Evolutionary conservation across 1,140 invertebrate genomes (phyloP), one percentile per base, ranked within the genome.

Genomic region (Trigoniulus corallinus): DNA sequence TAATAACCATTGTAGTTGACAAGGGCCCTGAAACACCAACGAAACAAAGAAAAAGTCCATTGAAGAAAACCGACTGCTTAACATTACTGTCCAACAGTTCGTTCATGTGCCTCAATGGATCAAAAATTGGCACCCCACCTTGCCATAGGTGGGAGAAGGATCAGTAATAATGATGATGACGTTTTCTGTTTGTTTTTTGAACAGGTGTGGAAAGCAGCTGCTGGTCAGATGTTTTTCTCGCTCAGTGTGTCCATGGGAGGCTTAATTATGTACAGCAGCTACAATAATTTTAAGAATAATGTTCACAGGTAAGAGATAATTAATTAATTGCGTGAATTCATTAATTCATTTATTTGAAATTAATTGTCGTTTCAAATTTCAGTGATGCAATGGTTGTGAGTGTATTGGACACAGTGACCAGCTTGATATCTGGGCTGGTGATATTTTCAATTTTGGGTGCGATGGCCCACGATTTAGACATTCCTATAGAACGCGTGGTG

Each of bases 141-240:
- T n/a, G n/a, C n/a, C n/a, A n/a, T n/a, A n/a, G n/a, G n/a, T n/a
- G n/a, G n/a, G n/a, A n/a, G n/a, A n/a, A n/a, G n/a, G n/a, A n/a
- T n/a, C n/a, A n/a, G n/a, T n/a, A n/a, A n/a, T n/a, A n/a, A n/a
- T n/a, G n/a, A n/a, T n/a, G n/a, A n/a, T n/a, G n/a, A n/a, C n/a
- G n/a, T n/a, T n/a, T n/a, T n/a, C n/a, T n/a, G n/a, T n/a, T n/a
- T n/a, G n/a, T n/a, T n/a, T n/a, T n/a, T n/a, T n/a, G n/a, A n/a
- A n/a, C n/a, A 67, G 59, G 67, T 69, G 2, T 72, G 71, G 71
- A 53, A 60, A 29, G 63, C 64, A 40, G 70, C 70, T 3, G 67
- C 69, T 2, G 65, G 62, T 15, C 72, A 74, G 51, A 68, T 71
- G 58, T 73, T 72, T 56, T 74, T 67, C 54, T 72, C 69, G 1